A percentile compares a stretch with the other conserved stretches of the same genome.
Evolutionary conservation across 2,113 vertebrate species (phyloP).

Genomic region (Anarhynchus alexandrinus): DNA sequence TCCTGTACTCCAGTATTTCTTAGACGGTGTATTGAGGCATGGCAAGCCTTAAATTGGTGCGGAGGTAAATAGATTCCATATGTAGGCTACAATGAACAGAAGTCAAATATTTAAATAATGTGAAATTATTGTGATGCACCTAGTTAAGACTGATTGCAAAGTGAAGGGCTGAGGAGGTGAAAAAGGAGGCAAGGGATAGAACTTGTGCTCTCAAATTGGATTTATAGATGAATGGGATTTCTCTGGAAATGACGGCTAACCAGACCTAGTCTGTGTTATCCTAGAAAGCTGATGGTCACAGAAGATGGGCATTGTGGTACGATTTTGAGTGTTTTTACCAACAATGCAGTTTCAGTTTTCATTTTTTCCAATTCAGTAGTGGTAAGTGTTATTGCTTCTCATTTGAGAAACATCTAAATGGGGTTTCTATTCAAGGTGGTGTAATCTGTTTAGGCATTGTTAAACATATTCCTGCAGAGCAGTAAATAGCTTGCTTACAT

Average conservation of each 20-base stretch:
- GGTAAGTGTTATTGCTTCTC: not conserved
- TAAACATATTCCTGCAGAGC: not conserved
- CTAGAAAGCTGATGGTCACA: not conserved
- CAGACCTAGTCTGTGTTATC: not conserved
- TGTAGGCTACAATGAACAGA: not conserved
- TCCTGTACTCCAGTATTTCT: not conserved
- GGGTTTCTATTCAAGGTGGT: not conserved
- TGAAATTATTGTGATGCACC: not conserved
- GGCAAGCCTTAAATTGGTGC: not conserved
- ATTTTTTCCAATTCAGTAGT: no score
- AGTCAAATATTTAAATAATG: not conserved
- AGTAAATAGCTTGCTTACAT: not conserved
- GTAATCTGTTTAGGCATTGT: not conserved
- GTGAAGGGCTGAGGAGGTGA: not conserved
- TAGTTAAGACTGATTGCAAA: not conserved
- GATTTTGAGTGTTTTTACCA: not conserved
- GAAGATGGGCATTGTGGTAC: rapidly evolving
- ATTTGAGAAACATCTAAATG: not conserved
- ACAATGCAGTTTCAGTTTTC: not conserved
- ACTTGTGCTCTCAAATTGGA: not conserved
- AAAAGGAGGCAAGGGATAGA: not conserved
- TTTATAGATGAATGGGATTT: not conserved
- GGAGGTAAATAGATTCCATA: not conserved
- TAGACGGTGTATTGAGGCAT: not conserved
- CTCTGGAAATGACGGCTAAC: not conserved